A percentile compares a stretch with the other conserved stretches of the same genome.
Conservation (phyloP, 2,113 vertebrate genomes). For the Synodontis membranacea region DNA sequence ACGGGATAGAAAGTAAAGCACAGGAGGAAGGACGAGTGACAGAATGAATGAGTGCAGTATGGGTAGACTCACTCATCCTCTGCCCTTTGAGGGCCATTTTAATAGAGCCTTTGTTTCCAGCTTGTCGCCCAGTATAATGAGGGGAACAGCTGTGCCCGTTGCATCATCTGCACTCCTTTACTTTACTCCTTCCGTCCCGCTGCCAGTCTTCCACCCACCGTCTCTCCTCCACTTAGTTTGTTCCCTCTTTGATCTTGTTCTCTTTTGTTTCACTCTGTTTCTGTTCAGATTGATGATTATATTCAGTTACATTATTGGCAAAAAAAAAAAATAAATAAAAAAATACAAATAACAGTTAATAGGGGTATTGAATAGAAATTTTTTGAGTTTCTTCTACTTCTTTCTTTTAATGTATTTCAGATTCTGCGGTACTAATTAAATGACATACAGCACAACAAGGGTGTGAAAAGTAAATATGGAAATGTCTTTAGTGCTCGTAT, state of each 20-base stretch:
- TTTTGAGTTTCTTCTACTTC: background rate
- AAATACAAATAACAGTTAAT: background rate
- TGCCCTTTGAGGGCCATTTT: constrained; percentile 62
- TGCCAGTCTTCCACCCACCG: constrained; percentile 2
- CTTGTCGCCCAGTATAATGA: constrained; percentile 69
- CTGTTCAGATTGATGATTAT: background rate
- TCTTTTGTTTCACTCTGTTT: background rate
- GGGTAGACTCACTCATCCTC: constrained; percentile 29
- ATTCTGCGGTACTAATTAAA: background rate
- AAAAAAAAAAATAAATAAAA: too few relatives aligned
- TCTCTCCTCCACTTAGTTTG: background rate
- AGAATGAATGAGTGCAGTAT: constrained; percentile 27
- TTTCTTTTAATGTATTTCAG: background rate
- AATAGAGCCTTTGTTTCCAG: constrained; percentile 66
- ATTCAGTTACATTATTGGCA: background rate
- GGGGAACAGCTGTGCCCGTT: constrained; percentile 56
- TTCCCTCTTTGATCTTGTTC: background rate
- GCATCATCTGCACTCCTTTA: constrained; percentile 38
- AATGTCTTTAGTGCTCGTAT: background rate
- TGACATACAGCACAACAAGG: background rate
- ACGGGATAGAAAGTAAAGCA: constrained; percentile 8
- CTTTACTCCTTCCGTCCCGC: constrained; percentile 19
- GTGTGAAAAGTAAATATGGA: constrained; percentile 4
- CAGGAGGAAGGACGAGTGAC: constrained; percentile 38
- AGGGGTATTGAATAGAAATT: background rate